Conservation (phyloP, 2,888 invertebrate species). For the Lasiommata megera region DNA sequence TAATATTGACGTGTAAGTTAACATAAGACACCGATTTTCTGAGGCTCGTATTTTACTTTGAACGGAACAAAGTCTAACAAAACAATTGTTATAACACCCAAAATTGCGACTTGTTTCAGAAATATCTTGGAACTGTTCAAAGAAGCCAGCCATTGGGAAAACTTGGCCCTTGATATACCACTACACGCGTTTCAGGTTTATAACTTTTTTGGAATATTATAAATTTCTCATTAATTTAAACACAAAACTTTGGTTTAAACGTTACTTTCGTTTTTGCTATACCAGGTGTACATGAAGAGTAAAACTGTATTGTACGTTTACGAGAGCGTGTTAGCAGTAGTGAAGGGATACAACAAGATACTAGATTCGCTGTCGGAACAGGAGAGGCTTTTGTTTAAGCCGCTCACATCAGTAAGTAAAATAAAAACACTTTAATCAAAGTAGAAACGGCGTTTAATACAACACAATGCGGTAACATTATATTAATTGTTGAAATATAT, state of each 20-base stretch:
- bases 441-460: neutral
- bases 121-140: slow-evolving; percentile 85
- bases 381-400: slow-evolving; percentile 89
- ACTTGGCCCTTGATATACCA: slow-evolving; percentile 86
- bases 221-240: no score
- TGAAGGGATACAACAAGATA: slow-evolving; percentile 89
- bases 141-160: slow-evolving; percentile 88
- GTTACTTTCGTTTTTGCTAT: neutral
- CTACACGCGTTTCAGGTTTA: slow-evolving; percentile 82
- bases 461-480: neutral
- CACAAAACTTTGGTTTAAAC: no score
- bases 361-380: slow-evolving; percentile 87
- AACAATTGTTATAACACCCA: no score
- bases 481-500: neutral
- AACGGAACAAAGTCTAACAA: no score
- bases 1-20: slow-evolving; percentile 87
- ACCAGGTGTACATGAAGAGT: slow-evolving; percentile 82
- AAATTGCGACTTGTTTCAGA: slow-evolving; percentile 69
- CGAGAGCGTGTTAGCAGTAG: slow-evolving; percentile 86
- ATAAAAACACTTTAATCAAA: neutral
- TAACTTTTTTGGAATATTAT: neutral
- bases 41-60: neutral
- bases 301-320: slow-evolving; percentile 83
- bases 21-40: neutral
- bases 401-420: slow-evolving; percentile 82